These are phyloP conservation scores for Scotopteryx bipunctaria DNA, from an alignment of 2,888 invertebrate genomes.

Conservation along the genomic window DNA sequence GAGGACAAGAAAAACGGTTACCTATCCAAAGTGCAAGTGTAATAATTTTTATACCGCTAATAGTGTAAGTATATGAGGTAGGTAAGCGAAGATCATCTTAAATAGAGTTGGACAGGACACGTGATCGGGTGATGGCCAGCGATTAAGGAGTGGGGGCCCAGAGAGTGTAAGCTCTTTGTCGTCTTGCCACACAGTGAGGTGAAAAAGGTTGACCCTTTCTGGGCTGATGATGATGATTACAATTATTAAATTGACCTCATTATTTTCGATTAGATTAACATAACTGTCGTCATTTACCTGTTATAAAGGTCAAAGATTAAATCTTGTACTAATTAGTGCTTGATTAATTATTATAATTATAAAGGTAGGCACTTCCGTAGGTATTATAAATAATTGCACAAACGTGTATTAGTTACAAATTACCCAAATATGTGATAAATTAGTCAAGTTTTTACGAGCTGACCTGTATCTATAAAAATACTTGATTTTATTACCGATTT, in stretches of 20 bases:
- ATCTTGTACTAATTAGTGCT: constrained; percentile 27
- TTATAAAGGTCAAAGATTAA: constrained; percentile 30
- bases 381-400: constrained; percentile 21
- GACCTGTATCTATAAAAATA: background rate
- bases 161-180: too few relatives aligned
- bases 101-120: too few relatives aligned
- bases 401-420: constrained; percentile 15
- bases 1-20: background rate
- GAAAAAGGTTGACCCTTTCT: too few relatives aligned
- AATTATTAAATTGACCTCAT: constrained; percentile 14
- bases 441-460: background rate
- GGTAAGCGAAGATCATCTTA: too few relatives aligned
- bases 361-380: constrained; percentile 23
- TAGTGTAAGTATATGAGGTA: too few relatives aligned
- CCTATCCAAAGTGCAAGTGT: too few relatives aligned
- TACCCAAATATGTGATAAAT: constrained; percentile 10
- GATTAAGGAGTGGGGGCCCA: too few relatives aligned
- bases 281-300: constrained; percentile 21
- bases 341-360: constrained; percentile 27
- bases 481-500: background rate
- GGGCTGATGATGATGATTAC: too few relatives aligned
- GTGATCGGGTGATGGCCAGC: too few relatives aligned
- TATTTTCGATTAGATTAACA: constrained; percentile 19
- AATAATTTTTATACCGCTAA: too few relatives aligned
- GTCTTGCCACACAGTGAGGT: too few relatives aligned